Base-by-base conservation (phyloP, 2,113 vertebrate species). In the Sitta europaea region DNA sequence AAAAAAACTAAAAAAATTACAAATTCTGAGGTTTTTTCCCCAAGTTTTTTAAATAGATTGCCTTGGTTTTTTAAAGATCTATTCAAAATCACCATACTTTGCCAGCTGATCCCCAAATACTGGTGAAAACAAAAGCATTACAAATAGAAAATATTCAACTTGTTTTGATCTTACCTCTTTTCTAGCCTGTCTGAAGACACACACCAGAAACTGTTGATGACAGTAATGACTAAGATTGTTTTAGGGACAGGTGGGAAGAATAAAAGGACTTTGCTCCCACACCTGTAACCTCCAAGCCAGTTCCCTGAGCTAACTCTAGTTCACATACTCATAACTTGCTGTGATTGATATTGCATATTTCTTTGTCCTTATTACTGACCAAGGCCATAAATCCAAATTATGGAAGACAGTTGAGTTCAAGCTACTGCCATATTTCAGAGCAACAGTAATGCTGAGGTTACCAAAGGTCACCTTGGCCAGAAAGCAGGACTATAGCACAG, bases 281-380 rank as follows among this genome's bases (percentile, higher is more conserved):
- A 75, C 42, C 22, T 53, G 25, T 87, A 92, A 75, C 53, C 73
- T 53, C 86, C 75, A 80, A 87, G 83, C 27, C 68, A 72, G 57
- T 94, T 84, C 70, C 68, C 86, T 47, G 61, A 92, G 53, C 72
- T 91, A 71, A 78, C 94, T 88, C 72, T 33, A 76, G 62, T 89
- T 95, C 91, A 91, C 1, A 6, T 61, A 61, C 43, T 81, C 80
- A 71, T 81, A 95, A 94, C 61, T 89, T 78, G 70, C 68, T 75
- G 80, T 94, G 96, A 96, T 82, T 85, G 77, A 96, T 96, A 92
- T 14, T 82, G 65, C 66, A 78, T 77, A 78, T 94, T 95, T 96
- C 91, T 96, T 94, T 96, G 80, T 92, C 84, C 84, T 82, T 91
- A 76, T 91, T 95, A 95, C 81, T 91, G 84, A 87, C 77, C 89